These are phyloP conservation scores for Leptopilina boulardi DNA, from an alignment of 1,140 invertebrate species.

Conservation along the genomic window DNA sequence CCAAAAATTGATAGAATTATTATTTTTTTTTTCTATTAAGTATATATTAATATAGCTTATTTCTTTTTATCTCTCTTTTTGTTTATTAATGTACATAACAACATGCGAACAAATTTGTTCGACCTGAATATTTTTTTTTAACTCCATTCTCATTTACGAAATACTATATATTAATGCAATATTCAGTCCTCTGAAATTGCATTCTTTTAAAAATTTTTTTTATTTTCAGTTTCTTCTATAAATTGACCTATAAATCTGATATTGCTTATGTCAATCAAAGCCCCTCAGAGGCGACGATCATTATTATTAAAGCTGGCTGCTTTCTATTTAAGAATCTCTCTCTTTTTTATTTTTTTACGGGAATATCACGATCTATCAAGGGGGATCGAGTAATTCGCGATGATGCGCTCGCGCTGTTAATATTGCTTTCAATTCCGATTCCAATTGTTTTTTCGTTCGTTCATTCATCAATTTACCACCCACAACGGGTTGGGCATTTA, in stretches of 20 bases:
- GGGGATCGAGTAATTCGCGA: conserved; percentile 70
- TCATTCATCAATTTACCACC: conserved; percentile 69
- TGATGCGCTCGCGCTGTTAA: conserved; percentile 74
- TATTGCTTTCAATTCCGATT: conserved; percentile 74
- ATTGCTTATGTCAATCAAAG: conserved; percentile 75
- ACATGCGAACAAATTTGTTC: conserved; percentile 60
- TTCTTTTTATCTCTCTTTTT: conserved; percentile 41
- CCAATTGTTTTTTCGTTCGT: conserved; percentile 72
- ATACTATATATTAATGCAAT: neutral
- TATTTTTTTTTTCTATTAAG: conserved; percentile 56
- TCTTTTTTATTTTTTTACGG: conserved; percentile 31
- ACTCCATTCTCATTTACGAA: neutral
- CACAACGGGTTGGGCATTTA: conserved; percentile 69
- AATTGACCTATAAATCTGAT: conserved; percentile 76
- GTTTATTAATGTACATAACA: conserved; percentile 72
- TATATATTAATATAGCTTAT: conserved; percentile 50
- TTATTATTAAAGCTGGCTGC: conserved; percentile 60
- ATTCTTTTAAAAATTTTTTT: conserved; percentile 31
- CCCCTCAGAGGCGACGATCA: conserved; percentile 74
- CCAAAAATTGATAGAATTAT: conserved; percentile 64
- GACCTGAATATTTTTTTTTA: neutral
- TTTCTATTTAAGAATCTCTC: conserved; percentile 58
- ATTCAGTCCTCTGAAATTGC: conserved; percentile 17
- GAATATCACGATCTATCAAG: conserved; percentile 65
- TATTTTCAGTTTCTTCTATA: conserved; percentile 66